Conservation (phyloP, 1,140 invertebrate species). For the Acromyrmex charruanus region DNA sequence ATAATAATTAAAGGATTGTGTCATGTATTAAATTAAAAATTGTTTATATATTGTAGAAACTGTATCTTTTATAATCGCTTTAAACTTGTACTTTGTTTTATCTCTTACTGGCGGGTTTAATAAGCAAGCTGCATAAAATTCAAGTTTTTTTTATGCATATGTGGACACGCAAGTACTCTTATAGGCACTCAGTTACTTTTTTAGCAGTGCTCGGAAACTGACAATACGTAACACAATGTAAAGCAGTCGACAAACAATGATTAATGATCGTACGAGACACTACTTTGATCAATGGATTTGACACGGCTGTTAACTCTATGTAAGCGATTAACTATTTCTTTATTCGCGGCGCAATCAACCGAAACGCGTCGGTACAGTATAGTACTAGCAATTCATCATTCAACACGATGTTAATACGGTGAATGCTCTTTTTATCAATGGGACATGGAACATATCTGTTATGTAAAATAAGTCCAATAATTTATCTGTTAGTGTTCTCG, state of each 20-base stretch:
- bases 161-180: neutral
- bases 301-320: slow-evolving; percentile 35
- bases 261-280: slow-evolving; percentile 26
- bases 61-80: slow-evolving; percentile 27
- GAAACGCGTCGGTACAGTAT: slow-evolving; percentile 29
- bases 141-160: neutral
- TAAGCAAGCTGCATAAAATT: neutral
- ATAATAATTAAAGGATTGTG: slow-evolving; percentile 9
- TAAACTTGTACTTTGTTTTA: slow-evolving; percentile 7
- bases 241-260: slow-evolving; percentile 34
- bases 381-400: slow-evolving; percentile 50
- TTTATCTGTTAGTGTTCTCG: neutral
- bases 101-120: neutral
- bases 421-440: slow-evolving; percentile 25
- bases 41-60: neutral
- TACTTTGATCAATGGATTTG: slow-evolving; percentile 53
- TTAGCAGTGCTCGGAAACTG: neutral
- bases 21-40: slow-evolving; percentile 17
- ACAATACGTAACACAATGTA: neutral
- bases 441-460: neutral
- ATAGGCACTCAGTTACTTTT: neutral
- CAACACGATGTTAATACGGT: neutral
- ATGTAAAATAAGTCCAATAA: slow-evolving; percentile 36
- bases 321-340: slow-evolving; percentile 53
- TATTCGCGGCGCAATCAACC: slow-evolving; percentile 33